Evolutionary conservation across 35 echinoderm and acorn worm genomes (phyloP).

Genomic region (Lytechinus pictus): DNA sequence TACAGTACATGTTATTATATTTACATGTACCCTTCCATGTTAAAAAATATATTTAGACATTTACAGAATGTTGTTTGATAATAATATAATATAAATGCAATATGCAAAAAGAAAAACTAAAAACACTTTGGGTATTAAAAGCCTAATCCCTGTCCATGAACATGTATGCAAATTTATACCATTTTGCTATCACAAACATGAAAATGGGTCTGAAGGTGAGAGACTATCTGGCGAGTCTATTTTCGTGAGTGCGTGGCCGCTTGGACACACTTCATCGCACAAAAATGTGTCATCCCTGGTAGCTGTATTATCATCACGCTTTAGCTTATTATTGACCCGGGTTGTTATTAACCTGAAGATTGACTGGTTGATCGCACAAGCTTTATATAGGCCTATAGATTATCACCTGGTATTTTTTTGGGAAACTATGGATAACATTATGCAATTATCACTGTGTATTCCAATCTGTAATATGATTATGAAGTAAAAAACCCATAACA

Average conservation of each 20-base stretch:
- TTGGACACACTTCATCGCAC: neutral
- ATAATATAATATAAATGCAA: too few species aligned
- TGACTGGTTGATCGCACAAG: too few species aligned
- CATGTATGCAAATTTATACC: too few species aligned
- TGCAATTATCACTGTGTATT: neutral
- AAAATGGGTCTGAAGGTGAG: neutral
- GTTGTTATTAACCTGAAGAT: too few species aligned
- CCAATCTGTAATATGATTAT: neutral
- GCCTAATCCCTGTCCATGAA: too few species aligned
- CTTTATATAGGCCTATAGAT: neutral
- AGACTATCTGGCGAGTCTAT: neutral
- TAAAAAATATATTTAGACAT: too few species aligned
- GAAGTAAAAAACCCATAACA: neutral
- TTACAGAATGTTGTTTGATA: too few species aligned
- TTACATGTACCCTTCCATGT: too few species aligned
- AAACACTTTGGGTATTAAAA: too few species aligned
- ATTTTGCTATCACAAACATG: neutral
- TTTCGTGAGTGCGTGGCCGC: neutral
- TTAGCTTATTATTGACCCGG: neutral
- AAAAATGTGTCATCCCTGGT: constrained; percentile 38
- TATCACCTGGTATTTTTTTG: neutral
- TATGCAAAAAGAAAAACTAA: too few species aligned
- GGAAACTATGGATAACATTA: neutral
- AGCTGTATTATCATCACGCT: neutral
- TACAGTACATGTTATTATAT: too few species aligned